Conservation (phyloP, 2,888 invertebrate genomes). For the Empis stercorea region DNA sequence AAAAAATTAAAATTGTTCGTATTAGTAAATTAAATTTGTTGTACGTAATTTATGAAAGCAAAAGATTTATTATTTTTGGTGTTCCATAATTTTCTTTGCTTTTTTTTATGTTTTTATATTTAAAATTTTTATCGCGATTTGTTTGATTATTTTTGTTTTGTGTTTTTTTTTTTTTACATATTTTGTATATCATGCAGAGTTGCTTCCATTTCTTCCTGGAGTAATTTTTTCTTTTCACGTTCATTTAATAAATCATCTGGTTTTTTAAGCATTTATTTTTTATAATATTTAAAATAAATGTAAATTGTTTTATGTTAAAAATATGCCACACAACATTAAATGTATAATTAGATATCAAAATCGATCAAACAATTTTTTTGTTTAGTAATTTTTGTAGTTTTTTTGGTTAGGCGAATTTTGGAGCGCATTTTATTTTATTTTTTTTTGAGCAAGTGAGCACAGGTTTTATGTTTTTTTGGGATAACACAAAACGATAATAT, state of each 20-base stretch:
- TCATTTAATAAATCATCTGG: conserved; percentile 91
- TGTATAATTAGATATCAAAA: too few relatives aligned
- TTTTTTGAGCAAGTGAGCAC: conserved; percentile 7
- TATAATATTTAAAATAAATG: too few relatives aligned
- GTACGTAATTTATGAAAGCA: too few relatives aligned
- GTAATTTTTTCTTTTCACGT: conserved; percentile 90
- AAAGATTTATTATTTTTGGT: too few relatives aligned
- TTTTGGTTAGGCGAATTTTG: neutral
- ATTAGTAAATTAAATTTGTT: too few relatives aligned
- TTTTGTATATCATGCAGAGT: conserved; percentile 98
- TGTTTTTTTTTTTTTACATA: conserved; percentile 60
- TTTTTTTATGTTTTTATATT: too few relatives aligned
- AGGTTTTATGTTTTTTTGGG: conserved; percentile 7
- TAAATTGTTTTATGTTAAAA: too few relatives aligned
- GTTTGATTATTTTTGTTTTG: too few relatives aligned
- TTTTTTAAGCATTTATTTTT: conserved; percentile 24
- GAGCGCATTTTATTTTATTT: conserved; percentile 9
- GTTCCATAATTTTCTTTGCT: too few relatives aligned
- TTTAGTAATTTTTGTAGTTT: neutral
- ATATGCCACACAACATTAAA: too few relatives aligned
- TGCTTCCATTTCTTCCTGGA: conserved; percentile 97
- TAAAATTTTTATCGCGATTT: too few relatives aligned
- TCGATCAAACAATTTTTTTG: neutral
- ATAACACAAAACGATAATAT: conserved; percentile 10
- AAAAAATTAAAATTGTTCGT: too few relatives aligned